Evolutionary conservation across 2,797 vertebrate genomes (phyloP), one percentile per base, ranked within the genome.

Genomic region (Lates japonicus): DNA sequence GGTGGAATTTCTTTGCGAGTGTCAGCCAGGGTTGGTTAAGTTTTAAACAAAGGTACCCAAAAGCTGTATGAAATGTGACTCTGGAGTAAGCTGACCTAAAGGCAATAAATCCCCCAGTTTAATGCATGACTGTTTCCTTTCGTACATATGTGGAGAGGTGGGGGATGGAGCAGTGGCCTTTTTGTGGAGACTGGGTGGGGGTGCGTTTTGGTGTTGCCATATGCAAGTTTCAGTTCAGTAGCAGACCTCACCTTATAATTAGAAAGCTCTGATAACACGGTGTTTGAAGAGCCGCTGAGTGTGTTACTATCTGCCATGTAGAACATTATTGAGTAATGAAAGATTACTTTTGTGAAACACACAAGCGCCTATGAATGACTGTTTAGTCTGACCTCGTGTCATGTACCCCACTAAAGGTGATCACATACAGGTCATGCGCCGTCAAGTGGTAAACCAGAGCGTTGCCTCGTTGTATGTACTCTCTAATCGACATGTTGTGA

Each of bases 31-130:
- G 37, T 46, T 6, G 7, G 25, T 29, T 29, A 54, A 25, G 35
- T 78, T 87, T 84, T 22, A 72, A 89, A 95, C 92, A 92, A 95
- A 95, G 85, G 81, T 87, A 41, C 62, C 70, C 65, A 82, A 88
- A 88, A 89, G 89, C 86, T 61, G 88, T 90, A 89, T 92, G 93
- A 95, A 95, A 95, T 92, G 90, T 91, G 94, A 94, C 88, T 94
- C 91, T 80, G 69, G 87, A 94, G 94, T 93, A 92, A 96, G 93
- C 95, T 93, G 95, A 94, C 94, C 96, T 94, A 94, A 94, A 95
- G 95, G 97, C 96, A 96, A 96, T 97, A 97, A 97, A 97, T 97
- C 95, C 95, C 95, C 95, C 96, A 95, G 95, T 97, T 96, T 96
- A 96, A 97, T 95, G 93, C 95, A 96, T 95, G 96, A 95, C 96